Evolutionary conservation across 2,888 invertebrate species (phyloP), one percentile per base, ranked within the genome.

Genomic region (Eupeodes latifasciatus): DNA sequence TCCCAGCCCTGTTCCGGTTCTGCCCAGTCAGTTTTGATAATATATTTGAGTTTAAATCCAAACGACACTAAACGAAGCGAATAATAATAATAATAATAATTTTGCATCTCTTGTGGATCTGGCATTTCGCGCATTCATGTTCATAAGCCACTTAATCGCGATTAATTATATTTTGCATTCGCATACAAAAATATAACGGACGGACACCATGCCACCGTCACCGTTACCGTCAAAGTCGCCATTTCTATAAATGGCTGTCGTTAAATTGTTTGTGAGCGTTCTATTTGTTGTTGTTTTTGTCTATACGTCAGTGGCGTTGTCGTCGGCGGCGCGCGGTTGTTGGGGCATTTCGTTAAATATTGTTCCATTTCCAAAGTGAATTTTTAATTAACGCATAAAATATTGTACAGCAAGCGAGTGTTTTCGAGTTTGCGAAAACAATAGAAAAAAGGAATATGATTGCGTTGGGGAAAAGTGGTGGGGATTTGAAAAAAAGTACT

Each of bases 301-400:
- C 16, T 69, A 69, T 51, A 51, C 72, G 59, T 57, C 57, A 55
- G 40, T 9, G 27, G 27, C 27, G 27, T 3, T 27, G 27, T 27
- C 27, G 27, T 27, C 27, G 9, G 10, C 11, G 47, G 4, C 47
- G 27, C 12, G 4, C 47, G 27, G 61, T 57, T 36, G 78, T 79
- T 79, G 72, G 76, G 53, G 66, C 55, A 80, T 86, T 82, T 79
- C 75, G 79, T 69, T 71, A 80, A 82, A 79, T 86, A 82, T 79
- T 86, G 77, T 80, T 76, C 82, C 79, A 77, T 72, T 76, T 72
- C 12, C 75, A 79, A 69, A 79, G 76, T 83, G 64, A 82, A 80
- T 86, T 86, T 83, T 83, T 86, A 86, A 86, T 86, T 86, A 86
- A 86, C 82, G 86, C 82, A 72, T 79, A 80, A 79, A 83, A 71